phyloP scores from a whole-genome alignment of 2,113 vertebrate species.

The Vulpes ferrilata region DNA sequence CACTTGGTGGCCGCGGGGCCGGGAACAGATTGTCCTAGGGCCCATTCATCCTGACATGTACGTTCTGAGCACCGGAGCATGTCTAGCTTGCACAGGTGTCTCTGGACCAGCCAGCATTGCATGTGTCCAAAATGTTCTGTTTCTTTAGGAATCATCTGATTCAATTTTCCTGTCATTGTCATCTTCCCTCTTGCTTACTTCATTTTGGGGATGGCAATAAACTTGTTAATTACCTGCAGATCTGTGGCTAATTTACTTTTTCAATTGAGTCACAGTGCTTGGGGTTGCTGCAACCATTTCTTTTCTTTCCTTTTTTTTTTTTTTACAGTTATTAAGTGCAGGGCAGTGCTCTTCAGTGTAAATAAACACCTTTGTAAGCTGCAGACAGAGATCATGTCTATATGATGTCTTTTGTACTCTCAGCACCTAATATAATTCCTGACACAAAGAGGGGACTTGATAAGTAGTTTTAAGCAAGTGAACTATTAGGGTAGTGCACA shows the following conservation, averaged over 20 bases:
- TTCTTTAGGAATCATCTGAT: neutral
- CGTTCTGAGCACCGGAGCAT: neutral
- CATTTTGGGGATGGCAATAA: neutral
- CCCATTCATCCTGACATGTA: rapidly evolving
- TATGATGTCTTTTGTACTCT: neutral
- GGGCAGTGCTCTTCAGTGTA: neutral
- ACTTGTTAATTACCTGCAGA: conserved; percentile 44
- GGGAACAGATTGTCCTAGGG: neutral
- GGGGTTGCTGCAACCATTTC: neutral
- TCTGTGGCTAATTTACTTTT: neutral
- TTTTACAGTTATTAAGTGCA: neutral
- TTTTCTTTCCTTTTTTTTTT: too few species aligned
- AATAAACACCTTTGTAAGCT: neutral
- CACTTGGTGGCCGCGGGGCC: rapidly evolving
- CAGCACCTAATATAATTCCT: neutral
- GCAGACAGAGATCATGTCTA: neutral
- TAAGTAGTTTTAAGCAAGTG: neutral
- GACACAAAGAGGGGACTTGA: neutral
- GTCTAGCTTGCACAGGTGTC: neutral
- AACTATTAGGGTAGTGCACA: neutral
- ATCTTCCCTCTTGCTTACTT: neutral
- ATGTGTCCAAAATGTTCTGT: neutral
- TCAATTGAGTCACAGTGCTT: neutral
- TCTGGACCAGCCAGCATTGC: neutral
- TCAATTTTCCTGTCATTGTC: neutral